phyloP scores from a whole-genome alignment of 1,140 invertebrate genomes.

The Caligus rogercresseyi region DNA sequence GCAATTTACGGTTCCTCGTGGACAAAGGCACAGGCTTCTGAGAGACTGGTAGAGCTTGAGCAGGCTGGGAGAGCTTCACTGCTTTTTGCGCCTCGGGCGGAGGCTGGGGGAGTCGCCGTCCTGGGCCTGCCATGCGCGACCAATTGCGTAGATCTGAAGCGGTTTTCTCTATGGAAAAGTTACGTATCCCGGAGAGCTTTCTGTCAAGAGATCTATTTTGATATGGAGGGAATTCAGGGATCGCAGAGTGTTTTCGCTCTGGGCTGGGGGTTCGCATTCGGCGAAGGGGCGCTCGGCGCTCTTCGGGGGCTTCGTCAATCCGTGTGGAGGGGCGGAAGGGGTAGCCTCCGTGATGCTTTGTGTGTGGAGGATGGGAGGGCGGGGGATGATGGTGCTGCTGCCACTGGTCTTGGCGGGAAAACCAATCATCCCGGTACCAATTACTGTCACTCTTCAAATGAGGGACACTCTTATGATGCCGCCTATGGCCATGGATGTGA shows the following conservation, averaged over 20 bases:
- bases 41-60: not conserved
- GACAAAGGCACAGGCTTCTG: conserved; percentile 3
- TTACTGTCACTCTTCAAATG: conserved; percentile 5
- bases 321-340: not conserved
- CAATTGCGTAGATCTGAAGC: not conserved
- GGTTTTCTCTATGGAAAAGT: not conserved
- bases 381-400: not conserved
- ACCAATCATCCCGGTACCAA: conserved; percentile 16
- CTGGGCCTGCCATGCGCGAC: not conserved
- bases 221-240: not conserved
- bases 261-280: conserved; percentile 2
- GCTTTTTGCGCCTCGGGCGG: conserved; percentile 11
- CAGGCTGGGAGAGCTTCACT: not conserved
- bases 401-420: conserved; percentile 9
- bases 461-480: not conserved
- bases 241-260: not conserved
- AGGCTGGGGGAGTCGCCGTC: conserved; percentile 9
- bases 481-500: too few species aligned
- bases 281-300: not conserved
- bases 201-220: conserved; percentile 9
- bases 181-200: not conserved
- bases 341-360: not conserved
- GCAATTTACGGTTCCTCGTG: conserved; percentile 5
- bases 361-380: not conserved
- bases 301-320: not conserved